phyloP scores from a whole-genome alignment of 2,113 vertebrate genomes.

The Otocyon megalotis region DNA sequence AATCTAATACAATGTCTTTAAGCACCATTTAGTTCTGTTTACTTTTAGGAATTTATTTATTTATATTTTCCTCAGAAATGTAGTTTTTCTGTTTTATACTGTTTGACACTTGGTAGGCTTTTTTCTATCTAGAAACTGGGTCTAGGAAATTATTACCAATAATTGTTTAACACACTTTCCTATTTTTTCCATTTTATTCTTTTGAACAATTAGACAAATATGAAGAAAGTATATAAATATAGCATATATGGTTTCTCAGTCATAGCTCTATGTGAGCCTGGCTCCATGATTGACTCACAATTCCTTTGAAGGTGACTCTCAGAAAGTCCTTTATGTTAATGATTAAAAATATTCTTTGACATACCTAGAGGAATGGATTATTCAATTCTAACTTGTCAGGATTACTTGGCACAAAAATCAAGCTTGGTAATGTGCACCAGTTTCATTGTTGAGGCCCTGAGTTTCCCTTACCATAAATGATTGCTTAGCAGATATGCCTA shows the following conservation, averaged over 20 bases:
- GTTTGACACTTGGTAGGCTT: neutral
- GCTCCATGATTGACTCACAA: neutral
- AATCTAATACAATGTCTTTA: neutral
- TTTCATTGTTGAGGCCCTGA: neutral
- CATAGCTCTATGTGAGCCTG: neutral
- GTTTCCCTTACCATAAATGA: neutral
- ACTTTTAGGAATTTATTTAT: neutral
- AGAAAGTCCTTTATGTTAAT: neutral
- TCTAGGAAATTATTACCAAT: neutral
- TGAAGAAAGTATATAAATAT: neutral
- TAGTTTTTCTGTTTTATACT: slow-evolving; percentile 15
- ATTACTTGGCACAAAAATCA: neutral
- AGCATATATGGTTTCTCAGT: neutral
- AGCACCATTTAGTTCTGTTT: neutral
- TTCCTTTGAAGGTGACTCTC: neutral
- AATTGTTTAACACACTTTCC: neutral
- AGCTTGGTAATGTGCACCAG: neutral
- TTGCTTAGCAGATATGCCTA: neutral
- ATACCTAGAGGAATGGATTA: neutral
- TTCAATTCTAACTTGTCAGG: neutral
- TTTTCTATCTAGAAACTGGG: neutral
- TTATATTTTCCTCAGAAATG: neutral
- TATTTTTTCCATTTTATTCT: neutral
- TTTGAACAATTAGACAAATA: neutral
- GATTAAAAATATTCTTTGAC: neutral